Base-by-base conservation (phyloP, 2,888 invertebrate species). In the Stenotaenia linearis region DNA sequence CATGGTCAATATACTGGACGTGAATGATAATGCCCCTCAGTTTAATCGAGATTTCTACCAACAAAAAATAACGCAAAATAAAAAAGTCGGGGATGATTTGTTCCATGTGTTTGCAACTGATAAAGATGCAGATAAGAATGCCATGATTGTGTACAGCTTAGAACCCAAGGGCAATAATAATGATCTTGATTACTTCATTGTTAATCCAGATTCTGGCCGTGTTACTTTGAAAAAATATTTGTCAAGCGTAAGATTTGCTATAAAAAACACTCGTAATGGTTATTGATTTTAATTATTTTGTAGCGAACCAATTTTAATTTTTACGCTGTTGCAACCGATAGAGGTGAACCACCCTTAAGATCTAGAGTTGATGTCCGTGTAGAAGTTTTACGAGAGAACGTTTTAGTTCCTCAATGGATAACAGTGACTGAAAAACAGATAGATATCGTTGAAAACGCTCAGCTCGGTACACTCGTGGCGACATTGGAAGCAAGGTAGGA, bases 31-130 rank as follows among this genome's bases (percentile, higher is more conserved):
- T 85, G 88, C 87, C 18, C 93, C 93, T 4, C 90, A 91, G 83
- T 92, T 93, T 87, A 93, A 93, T 25, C 40, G 81, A 1, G 25
- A 77, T 56, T 45, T 35, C 0, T 91, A 90, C 86, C 89, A 87
- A 84, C 93, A 94, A 87, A 92, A 92, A 81, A 92, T 95, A 83
- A 93, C 94, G 79, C 92, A 93, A 89, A 95, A 95, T 87, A 89
- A 92, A 83, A 88, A 89, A 80, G 89, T 90, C 81, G 91, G 90
- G 18, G 88, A 90, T 79, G 92, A 93, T 85, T 93, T 96, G 81
- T 93, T 95, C 92, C 90, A 93, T 85, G 93, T 96, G 85, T 95
- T 96, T 80, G 96, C 96, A 18, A 95, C 95, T 35, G 96, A 96
- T 86, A 92, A 94, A 82, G 97, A 97, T 85, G 93, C 95, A 84